Base-by-base conservation (phyloP, 2,113 vertebrate species). In the Platysternon megacephalum region DNA sequence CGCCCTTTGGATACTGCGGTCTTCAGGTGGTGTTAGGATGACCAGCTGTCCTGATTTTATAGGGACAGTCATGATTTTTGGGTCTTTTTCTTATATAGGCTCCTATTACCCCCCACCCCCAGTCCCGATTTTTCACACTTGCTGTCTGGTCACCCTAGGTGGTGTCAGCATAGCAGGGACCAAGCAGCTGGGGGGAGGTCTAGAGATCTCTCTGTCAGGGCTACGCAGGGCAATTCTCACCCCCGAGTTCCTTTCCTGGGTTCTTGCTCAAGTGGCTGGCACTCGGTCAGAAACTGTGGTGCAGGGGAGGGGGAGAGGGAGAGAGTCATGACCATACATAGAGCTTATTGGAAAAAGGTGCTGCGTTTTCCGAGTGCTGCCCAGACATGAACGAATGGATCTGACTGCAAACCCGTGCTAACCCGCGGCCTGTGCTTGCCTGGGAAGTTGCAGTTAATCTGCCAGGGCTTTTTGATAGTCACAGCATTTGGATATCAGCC, bases 391-490 rank as follows among this genome's bases (percentile, higher is more conserved):
- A 44, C 68, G 28, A 76, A 89, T 39, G 32, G 58, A 44, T 84
- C 56, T 48, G 11, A 26, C 83, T 78, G 32, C 56, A 44, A 51
- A 78, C 7, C 2, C 8, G 1, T 2, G 3, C 4, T 19, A 32
- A 26, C 0, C 12, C 10, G 3, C 1, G 80, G 51, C 2, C 1
- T 2, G 3, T 44, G 42, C 28, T 24, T 21, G 8, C 48, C 24
- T 6, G 68, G 35, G 74, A 17, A 74, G 72, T 55, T 48, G 35
- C 12, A 21, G 24, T 61, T 49, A 51, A 49, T 51, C 39, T 26
- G 28, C 32, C 19, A 72, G 65, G n/a, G 65, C 65, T 86, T 82
- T 82, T 82, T 32, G 48, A 12, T 32, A 4, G 48, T 80, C 61
- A 10, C n/a, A 22, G 79, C 89, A 48, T n/a, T 74, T 56, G 42